Conservation (phyloP, 2,888 invertebrate species). For the Ectobius pallidus region DNA sequence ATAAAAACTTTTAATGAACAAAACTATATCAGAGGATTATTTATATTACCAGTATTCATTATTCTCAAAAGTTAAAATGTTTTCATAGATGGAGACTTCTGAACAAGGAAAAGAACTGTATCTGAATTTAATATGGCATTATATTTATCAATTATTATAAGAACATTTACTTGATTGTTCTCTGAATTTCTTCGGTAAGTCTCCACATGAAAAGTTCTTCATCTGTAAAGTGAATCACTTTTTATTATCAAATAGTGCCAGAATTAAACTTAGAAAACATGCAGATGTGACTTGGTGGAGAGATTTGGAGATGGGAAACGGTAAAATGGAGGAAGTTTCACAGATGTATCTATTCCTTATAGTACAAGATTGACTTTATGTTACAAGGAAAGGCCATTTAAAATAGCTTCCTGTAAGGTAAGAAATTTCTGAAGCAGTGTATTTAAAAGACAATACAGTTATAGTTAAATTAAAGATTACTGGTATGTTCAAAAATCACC, state of each 20-base stretch:
- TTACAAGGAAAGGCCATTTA: background rate
- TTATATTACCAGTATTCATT: background rate
- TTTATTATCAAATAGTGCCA: too few relatives aligned
- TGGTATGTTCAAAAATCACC: background rate
- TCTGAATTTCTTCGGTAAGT: too few relatives aligned
- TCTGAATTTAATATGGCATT: background rate
- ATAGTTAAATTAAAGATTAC: background rate
- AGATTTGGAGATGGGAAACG: background rate
- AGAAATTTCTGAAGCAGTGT: background rate
- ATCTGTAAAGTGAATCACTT: too few relatives aligned
- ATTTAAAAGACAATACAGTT: background rate
- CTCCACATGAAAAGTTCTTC: too few relatives aligned
- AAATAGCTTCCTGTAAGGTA: background rate
- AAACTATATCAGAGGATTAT: background rate
- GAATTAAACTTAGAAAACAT: background rate
- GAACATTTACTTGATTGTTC: too few relatives aligned
- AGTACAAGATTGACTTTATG: background rate
- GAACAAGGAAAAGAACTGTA: background rate
- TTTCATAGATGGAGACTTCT: conserved; percentile 8
- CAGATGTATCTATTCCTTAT: background rate
- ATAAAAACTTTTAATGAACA: background rate
- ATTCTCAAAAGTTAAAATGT: background rate
- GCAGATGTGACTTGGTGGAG: conserved; percentile 30
- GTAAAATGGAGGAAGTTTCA: background rate
- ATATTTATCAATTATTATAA: too few relatives aligned